Base-by-base conservation (phyloP, 2,797 vertebrate genomes). In the Sebastolobus altivelis region DNA sequence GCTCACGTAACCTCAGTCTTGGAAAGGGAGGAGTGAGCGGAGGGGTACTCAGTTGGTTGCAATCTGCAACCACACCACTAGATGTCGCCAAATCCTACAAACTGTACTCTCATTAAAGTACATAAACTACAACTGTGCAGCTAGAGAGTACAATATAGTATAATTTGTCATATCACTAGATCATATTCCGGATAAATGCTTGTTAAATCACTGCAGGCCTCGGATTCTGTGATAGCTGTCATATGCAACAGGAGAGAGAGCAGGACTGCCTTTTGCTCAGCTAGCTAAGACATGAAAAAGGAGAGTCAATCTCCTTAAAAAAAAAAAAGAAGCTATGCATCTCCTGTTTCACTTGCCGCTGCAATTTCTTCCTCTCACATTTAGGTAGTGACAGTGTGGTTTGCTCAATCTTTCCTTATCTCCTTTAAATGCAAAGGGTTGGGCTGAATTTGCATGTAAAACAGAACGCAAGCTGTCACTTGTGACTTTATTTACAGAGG, bases 401-500 rank as follows among this genome's bases (percentile, higher is more conserved):
- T 90, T 72, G 67, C 71, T 79, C 83, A 83, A 90, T 91, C 84
- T 77, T 63, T 20, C 40, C 80, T 85, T 75, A 87, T 88, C 89
- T 85, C 72, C 79, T 83, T 80, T 65, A 76, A 89, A 92, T 88
- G 85, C 88, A 91, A 91, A 92, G 60, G 69, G 61, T 9, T 27
- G 58, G 73, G 66, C 67, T 61, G 52, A 18, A 90, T 91, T 87
- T 89, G 79, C 86, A 93, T 86, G 61, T 79, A 67, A 90, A 92
- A 83, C 79, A 91, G 81, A 91, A 81, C 63, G 67, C 79, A 83
- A 88, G 91, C 80, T 75, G 87, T 63, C 86, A 90, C 86, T 85
- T 89, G 83, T 87, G 88, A 88, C 87, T 85, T 87, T 86, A 89
- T 93, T 91, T 91, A 87, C 80, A 75, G 66, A 88, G 75, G 52